phyloP scores from a whole-genome alignment of 1,140 invertebrate genomes.

The Caligus rogercresseyi region DNA sequence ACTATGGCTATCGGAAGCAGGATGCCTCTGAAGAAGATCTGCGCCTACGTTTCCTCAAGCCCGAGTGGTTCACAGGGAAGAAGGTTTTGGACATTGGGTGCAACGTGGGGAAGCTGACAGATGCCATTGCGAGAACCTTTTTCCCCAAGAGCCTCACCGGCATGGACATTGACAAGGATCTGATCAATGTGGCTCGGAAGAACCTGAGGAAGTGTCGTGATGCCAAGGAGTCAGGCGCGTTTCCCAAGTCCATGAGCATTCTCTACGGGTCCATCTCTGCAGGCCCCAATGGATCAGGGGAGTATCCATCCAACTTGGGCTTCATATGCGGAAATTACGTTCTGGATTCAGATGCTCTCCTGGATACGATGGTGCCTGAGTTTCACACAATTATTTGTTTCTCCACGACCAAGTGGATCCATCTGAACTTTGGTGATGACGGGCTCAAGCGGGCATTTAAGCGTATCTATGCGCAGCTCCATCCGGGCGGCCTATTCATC shows the following conservation, averaged over 20 bases:
- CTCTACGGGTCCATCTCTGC: not conserved
- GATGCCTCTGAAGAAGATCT: constrained; percentile 52
- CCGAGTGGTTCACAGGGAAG: constrained; percentile 68
- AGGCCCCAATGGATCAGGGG: not conserved
- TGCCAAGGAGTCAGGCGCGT: not conserved
- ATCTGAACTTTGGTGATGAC: constrained; percentile 38
- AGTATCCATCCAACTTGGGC: constrained; percentile 12
- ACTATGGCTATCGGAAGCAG: constrained; percentile 82
- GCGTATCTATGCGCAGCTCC: constrained; percentile 34
- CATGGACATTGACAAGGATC: constrained; percentile 79
- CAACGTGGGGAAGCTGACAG: constrained; percentile 84
- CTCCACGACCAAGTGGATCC: constrained; percentile 41
- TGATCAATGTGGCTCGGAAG: constrained; percentile 61
- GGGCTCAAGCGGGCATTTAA: constrained; percentile 37
- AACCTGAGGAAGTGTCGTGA: constrained; percentile 42
- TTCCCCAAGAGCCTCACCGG: constrained; percentile 66
- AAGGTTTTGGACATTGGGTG: constrained; percentile 93
- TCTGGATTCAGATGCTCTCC: constrained; percentile 31
- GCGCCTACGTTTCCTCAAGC: constrained; percentile 58
- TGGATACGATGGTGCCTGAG: constrained; percentile 32
- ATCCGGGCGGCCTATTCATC: constrained; percentile 35
- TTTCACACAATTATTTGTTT: constrained; percentile 40
- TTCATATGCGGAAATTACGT: constrained; percentile 35
- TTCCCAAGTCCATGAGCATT: not conserved
- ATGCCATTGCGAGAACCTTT: constrained; percentile 58